Evolutionary conservation across 1,140 invertebrate genomes (phyloP), one percentile per base, ranked within the genome.

Genomic region (Ptiloglossa arizonensis): DNA sequence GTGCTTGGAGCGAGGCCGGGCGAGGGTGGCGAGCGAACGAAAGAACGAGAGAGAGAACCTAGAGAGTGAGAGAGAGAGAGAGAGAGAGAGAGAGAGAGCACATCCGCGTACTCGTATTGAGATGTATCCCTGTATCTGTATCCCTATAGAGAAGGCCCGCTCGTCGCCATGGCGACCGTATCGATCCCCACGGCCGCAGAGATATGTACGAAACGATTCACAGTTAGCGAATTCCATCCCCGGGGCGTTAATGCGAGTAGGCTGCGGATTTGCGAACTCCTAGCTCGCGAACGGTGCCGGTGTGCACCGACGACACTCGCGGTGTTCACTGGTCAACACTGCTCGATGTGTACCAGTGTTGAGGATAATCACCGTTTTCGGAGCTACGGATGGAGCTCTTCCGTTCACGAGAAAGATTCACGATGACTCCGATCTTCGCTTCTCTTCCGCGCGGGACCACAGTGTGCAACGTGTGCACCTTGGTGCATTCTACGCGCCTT

Each of bases 141-240:
- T 72, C 62, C 74, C 69, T 82, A 80, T 79, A 82, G 81, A 85
- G 76, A 27, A 83, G 44, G 83, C 69, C 63, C 59, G 72, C 59
- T 62, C 59, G 87, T 87, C 73, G 79, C 75, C 85, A 89, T 89
- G 81, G 74, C 76, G 75, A 86, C 84, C 80, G 87, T 88, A 89
- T 89, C 87, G 87, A 89, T 87, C 87, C 86, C 27, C 57, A 62
- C 64, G 66, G 66, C 73, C 80, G 82, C 79, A 66, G 80, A 85
- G 86, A 83, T 87, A 88, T 88, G 86, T 89, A 88, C 83, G 80
- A 89, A 88, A 89, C 87, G 86, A 89, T 88, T 88, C 81, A 81
- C 86, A 86, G 86, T 82, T 84, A 82, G 85, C 79, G 81, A 86
- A 87, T 88, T 88, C 83, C 87, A 81, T 86, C 66, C 81, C 77